A percentile compares a stretch with the other conserved stretches of the same genome.
Conservation (phyloP, 2,113 vertebrate species). For the Planiliza haematocheilus region DNA sequence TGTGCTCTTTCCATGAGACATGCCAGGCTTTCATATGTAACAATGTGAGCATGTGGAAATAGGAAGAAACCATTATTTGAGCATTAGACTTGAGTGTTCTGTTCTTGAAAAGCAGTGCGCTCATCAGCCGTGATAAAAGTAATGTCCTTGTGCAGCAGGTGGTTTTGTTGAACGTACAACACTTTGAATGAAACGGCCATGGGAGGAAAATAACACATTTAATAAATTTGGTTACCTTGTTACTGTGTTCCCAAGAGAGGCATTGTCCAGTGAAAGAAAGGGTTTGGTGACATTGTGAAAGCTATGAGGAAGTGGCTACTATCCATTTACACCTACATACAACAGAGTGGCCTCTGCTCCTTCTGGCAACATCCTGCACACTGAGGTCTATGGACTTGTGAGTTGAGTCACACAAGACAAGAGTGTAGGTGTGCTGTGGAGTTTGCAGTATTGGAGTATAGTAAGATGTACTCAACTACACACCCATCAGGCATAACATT, state of each 20-base stretch:
- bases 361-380: not conserved
- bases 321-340: not conserved
- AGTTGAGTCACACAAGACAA: no score
- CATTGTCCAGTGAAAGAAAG: conserved; percentile 9
- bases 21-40: not conserved
- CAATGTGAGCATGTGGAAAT: not conserved
- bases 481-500: no score
- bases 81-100: not conserved
- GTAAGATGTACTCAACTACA: no score
- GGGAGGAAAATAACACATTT: conserved; percentile 6
- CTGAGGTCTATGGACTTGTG: no score
- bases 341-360: not conserved
- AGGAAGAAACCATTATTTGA: not conserved
- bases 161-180: not conserved
- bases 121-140: conserved; percentile 12
- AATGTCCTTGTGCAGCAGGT: conserved; percentile 3
- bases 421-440: no score
- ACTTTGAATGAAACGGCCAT: conserved; percentile 27
- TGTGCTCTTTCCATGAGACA: not conserved
- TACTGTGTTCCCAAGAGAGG: not conserved
- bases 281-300: conserved; percentile 12
- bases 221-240: conserved; percentile 14
- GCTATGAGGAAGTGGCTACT: not conserved
- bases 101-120: not conserved
- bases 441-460: no score